Conservation (phyloP, 2,888 invertebrate genomes). For the Caprella mutica region DNA sequence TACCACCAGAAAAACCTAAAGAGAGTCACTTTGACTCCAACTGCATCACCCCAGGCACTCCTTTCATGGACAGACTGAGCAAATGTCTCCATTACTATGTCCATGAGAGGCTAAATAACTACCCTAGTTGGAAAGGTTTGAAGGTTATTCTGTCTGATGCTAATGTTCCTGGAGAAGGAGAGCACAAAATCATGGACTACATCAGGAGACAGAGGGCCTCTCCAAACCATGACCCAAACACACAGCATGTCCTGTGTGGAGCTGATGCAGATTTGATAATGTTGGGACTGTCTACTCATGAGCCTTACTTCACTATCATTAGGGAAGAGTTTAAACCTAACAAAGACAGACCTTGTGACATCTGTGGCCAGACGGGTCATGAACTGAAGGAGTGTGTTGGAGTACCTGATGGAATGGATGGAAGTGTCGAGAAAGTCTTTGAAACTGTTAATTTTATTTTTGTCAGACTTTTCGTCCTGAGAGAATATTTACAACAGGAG, state of each 20-base stretch:
- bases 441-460: conserved; percentile 80
- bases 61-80: conserved; percentile 47
- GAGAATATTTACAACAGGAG: conserved; percentile 86
- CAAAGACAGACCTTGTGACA: conserved; percentile 86
- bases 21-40: conserved; percentile 96
- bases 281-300: conserved; percentile 96
- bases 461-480: conserved; percentile 77
- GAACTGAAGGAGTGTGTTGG: conserved; percentile 90
- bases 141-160: conserved; percentile 94
- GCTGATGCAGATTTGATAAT: conserved; percentile 98
- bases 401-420: conserved; percentile 49
- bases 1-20: conserved; percentile 74
- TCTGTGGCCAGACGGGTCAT: conserved; percentile 75
- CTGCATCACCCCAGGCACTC: conserved; percentile 78
- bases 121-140: conserved; percentile 88
- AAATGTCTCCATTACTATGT: conserved; percentile 66
- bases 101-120: conserved; percentile 77
- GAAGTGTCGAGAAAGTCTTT: conserved; percentile 41
- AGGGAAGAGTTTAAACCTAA: conserved; percentile 97
- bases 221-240: conserved; percentile 94
- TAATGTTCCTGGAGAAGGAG: conserved; percentile 94
- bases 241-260: conserved; percentile 92
- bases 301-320: conserved; percentile 97
- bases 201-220: conserved; percentile 90
- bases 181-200: conserved; percentile 99